Conservation (phyloP, 1,140 invertebrate species). For the Atta cephalotes region DNA sequence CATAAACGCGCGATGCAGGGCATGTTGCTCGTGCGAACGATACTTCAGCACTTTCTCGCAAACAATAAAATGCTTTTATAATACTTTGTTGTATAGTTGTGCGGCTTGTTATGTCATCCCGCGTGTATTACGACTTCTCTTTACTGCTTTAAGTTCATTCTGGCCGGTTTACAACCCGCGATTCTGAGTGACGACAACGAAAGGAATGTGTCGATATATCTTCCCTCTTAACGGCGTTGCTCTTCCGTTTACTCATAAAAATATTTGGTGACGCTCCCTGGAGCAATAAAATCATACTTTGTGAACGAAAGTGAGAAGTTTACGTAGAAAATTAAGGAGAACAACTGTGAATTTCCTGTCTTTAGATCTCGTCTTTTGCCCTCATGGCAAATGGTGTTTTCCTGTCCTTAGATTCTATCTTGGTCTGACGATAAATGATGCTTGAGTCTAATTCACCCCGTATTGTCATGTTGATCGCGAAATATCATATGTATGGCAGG, state of each 20-base stretch:
- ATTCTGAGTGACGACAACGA: conserved; percentile 24
- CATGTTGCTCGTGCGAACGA: conserved; percentile 16
- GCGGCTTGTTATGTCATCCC: conserved; percentile 74
- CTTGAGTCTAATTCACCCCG: conserved; percentile 4
- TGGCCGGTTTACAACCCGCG: conserved; percentile 75
- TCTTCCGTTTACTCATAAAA: conserved; percentile 56
- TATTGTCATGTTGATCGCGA: background rate
- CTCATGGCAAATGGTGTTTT: background rate
- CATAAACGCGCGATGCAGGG: conserved; percentile 55
- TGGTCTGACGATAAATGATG: background rate
- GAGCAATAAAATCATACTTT: conserved; percentile 16
- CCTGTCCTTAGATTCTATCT: background rate
- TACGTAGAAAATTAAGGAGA: conserved; percentile 6
- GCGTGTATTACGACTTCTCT: conserved; percentile 79
- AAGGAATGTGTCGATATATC: background rate
- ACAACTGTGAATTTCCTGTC: background rate
- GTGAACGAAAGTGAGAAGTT: background rate
- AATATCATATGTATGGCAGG: background rate
- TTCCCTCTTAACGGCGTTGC: conserved; percentile 13
- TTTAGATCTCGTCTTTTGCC: background rate
- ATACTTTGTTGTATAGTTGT: conserved; percentile 77
- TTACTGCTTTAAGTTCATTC: conserved; percentile 80
- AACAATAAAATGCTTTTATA: conserved; percentile 84
- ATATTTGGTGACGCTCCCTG: conserved; percentile 17
- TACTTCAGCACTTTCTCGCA: conserved; percentile 70